These are phyloP conservation scores for Oscheius onirici DNA, from an alignment of 2,888 invertebrate genomes.

Conservation along the genomic window DNA sequence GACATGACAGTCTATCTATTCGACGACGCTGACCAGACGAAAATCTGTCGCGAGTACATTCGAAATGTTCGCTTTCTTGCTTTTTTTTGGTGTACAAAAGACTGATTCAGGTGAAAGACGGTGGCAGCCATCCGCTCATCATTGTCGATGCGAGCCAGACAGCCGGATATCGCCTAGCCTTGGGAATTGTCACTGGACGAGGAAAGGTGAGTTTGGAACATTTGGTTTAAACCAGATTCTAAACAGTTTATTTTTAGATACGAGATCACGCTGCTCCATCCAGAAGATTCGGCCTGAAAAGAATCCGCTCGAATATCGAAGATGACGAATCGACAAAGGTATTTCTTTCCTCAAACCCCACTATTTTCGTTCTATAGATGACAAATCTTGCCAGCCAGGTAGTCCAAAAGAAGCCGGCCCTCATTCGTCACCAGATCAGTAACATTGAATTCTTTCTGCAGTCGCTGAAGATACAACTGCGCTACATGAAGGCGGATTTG, in stretches of 20 bases:
- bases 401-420: constrained; percentile 29
- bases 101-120: background rate
- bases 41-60: background rate
- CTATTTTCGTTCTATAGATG: constrained; percentile 6
- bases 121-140: constrained; percentile 10
- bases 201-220: too few species aligned
- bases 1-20: background rate
- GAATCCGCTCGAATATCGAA: background rate
- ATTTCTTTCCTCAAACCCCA: background rate
- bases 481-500: background rate
- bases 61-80: background rate
- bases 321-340: background rate
- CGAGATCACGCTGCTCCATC: background rate
- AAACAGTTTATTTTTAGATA: constrained; percentile 12
- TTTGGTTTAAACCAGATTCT: too few species aligned
- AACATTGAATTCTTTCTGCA: background rate
- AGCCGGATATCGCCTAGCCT: background rate
- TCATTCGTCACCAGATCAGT: constrained; percentile 3
- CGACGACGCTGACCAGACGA: background rate
- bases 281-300: background rate
- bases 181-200: background rate
- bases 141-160: background rate
- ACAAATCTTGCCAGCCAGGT: constrained; percentile 45
- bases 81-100: background rate
- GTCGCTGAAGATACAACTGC: background rate